Base-by-base conservation (phyloP, 2,113 vertebrate species). In the Psilopogon haemacephalus region DNA sequence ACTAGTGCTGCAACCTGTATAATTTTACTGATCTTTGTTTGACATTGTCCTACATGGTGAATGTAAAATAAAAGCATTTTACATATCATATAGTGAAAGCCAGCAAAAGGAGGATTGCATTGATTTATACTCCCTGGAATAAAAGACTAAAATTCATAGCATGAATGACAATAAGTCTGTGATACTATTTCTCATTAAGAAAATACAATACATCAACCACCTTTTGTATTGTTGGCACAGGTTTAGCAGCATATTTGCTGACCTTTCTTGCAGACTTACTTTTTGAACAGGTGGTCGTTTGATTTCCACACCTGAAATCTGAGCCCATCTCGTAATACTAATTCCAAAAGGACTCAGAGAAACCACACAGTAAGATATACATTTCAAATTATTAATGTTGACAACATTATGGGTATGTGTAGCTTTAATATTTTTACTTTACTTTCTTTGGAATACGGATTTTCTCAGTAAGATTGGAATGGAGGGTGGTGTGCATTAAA, bases 221-320 rank as follows among this genome's bases (percentile, higher is more conserved):
- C 11, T 70, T 82, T 38, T 73, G 14, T 83, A 11, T 72, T 76
- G 55, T 67, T 83, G 72, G 63, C 67, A 74, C 23, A 64, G 21
- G 11, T 72, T 92, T 86, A 84, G 37, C 64, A 81, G 42, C 37
- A 33, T 55, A 37, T 55, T 73, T 84, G 50, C 72, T 80, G 78
- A 58, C 42, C 33, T 80, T 64, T 89, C 42, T 76, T 80, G 27
- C 80, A 50, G 13, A 84, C 42, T 16, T 2, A 1, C 33, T n/a
- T 84, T 92, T 87, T 81, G 78, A 89, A 77, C 89, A 92, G 83
- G 69, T 76, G 78, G 42, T 77, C 20, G 60, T 80, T 84, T 81
- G 64, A 89, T 84, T 76, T 95, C 42, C 30, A 64, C 64, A 73
- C 70, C 65, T 89, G 86, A 84, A 94, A 69, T 81, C 69, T 60